Base-by-base conservation (phyloP, 1,140 invertebrate genomes). In the Laodelphax striatellus region DNA sequence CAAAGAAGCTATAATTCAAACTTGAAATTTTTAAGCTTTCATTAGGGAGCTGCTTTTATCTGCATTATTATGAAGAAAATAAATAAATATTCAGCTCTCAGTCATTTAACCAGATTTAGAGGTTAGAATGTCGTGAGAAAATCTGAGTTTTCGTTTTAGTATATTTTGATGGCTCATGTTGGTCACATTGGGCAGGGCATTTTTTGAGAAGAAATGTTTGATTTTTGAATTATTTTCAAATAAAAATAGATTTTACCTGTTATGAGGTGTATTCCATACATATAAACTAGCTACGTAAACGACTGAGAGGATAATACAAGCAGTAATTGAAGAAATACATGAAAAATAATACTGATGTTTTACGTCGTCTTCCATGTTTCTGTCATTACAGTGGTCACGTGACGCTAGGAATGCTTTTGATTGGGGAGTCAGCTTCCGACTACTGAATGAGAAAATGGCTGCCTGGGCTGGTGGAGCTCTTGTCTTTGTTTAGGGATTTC, bases 211-310 rank as follows among this genome's bases (percentile, higher is more conserved):
- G 16, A 50, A 50, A 19, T 10, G 6, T 11, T 5, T 5, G 16
- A 50, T 50, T 50, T 11, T 19, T 22, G 21, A 50, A 3, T 16
- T 8, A 50, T 50, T 55, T 31, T 52, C 11, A 50, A 50, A 21
- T 55, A 34, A 31, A 21, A 16, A 21, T 5, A 19, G 14, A 50
- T 24, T 65, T 72, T 81, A 87, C 85, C 85, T 86, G 74, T 79
- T 78, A 64, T 84, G 77, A 64, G 81, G 81, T 21, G 81, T 82
- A 63, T 80, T 85, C 89, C 90, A 92, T 55, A 92, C 78, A 71
- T 92, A 90, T 46, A 93, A 79, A 73, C 89, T 92, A 19, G 81
- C 83, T 58, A 93, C 86, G 76, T 89, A 93, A 24, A 82, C 73
- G 61, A 86, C 67, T 5, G 88, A 86, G 62, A 92, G 76, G 55